These are phyloP conservation scores for Drosophila imparisetae DNA, from an alignment of 2,888 invertebrate species.

Conservation along the genomic window DNA sequence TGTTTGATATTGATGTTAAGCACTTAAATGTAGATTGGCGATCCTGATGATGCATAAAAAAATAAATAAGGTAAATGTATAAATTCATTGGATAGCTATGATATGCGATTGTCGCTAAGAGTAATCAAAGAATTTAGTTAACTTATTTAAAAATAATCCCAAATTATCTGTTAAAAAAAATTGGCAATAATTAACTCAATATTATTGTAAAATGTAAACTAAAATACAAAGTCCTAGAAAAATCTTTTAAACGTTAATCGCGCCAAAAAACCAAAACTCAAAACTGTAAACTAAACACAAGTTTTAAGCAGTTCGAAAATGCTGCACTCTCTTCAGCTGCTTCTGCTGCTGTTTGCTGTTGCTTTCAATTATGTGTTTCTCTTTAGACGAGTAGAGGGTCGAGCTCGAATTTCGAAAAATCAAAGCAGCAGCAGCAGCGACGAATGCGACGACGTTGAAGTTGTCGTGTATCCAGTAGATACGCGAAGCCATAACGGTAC, in stretches of 20 bases:
- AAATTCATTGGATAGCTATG: neutral
- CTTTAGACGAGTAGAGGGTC: conserved; percentile 5
- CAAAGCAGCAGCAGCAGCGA: conserved; percentile 51
- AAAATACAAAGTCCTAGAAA: neutral
- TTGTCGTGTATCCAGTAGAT: conserved; percentile 70
- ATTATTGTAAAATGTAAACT: neutral
- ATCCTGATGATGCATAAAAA: conserved; percentile 21
- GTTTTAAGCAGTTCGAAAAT: conserved; percentile 10
- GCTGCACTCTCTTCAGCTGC: conserved; percentile 14
- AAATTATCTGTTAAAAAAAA: neutral
- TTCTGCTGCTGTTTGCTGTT: neutral
- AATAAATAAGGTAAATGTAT: neutral
- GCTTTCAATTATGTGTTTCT: conserved; percentile 19
- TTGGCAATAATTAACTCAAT: no score
- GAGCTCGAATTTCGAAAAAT: conserved; percentile 55
- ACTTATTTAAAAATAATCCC: neutral
- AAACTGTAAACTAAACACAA: conserved; percentile 18
- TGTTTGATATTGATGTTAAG: conserved; percentile 11
- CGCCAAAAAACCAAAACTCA: conserved; percentile 2
- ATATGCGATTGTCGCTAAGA: neutral
- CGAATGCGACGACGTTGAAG: conserved; percentile 29
- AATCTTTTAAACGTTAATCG: neutral
- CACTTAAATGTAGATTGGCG: conserved; percentile 14
- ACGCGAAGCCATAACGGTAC: conserved; percentile 81
- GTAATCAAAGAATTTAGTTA: neutral